Percentiles rank a stretch among this genome's conserved stretches.
phyloP scores from a whole-genome alignment of 2,888 invertebrate genomes.

The Griposia aprilina region DNA sequence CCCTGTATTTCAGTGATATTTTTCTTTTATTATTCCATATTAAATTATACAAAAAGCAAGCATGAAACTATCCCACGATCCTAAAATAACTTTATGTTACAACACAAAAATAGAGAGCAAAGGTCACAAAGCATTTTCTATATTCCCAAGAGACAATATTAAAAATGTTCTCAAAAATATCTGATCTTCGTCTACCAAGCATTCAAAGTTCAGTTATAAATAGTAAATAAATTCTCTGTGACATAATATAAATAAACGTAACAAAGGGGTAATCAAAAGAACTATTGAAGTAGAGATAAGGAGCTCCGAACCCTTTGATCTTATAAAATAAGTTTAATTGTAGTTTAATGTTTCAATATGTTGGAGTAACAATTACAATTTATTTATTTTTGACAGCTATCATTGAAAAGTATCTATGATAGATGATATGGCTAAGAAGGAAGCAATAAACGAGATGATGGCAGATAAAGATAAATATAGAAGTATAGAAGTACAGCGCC shows the following conservation, averaged over 20 bases:
- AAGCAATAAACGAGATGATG: not conserved
- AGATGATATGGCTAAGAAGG: not conserved
- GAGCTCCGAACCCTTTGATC: slow-evolving; percentile 41
- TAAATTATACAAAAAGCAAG: slow-evolving; percentile 11
- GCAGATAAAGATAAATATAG: no score
- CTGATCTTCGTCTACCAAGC: slow-evolving; percentile 13
- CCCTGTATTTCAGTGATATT: slow-evolving; percentile 24
- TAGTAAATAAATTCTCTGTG: slow-evolving; percentile 34
- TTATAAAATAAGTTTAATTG: slow-evolving; percentile 19
- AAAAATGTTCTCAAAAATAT: slow-evolving; percentile 7
- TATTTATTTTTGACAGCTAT: not conserved
- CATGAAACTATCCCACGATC: slow-evolving; percentile 26
- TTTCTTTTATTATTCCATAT: slow-evolving; percentile 34
- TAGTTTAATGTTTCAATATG: not conserved
- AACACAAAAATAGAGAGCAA: not conserved
- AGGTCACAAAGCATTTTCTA: slow-evolving; percentile 17
- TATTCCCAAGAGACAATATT: not conserved
- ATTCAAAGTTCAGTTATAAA: slow-evolving; percentile 23
- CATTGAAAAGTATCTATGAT: not conserved
- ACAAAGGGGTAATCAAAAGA: slow-evolving; percentile 33
- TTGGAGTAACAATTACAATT: not conserved
- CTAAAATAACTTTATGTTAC: slow-evolving; percentile 42
- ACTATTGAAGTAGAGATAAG: slow-evolving; percentile 33
- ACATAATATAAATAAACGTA: slow-evolving; percentile 32
- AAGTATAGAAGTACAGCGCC: not conserved